phyloP scores from a whole-genome alignment of 2,888 invertebrate species.

The Patella depressa region DNA sequence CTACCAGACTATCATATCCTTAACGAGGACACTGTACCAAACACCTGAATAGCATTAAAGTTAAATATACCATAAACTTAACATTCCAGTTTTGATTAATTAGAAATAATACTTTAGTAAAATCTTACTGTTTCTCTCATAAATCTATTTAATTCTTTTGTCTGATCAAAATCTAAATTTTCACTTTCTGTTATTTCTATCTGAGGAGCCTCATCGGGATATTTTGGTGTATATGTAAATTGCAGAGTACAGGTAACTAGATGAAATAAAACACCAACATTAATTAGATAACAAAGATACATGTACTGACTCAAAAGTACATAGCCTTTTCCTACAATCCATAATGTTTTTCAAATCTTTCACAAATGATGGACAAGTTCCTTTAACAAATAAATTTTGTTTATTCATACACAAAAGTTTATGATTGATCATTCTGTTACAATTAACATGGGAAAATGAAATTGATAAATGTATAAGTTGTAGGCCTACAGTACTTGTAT shows the following conservation, averaged over 20 bases:
- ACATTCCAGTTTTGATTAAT: not conserved
- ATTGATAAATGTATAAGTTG: not conserved
- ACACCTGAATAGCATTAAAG: too few relatives aligned
- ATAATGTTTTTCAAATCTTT: not conserved
- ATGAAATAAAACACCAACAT: slow-evolving; percentile 25
- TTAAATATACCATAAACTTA: too few relatives aligned
- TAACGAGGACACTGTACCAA: too few relatives aligned
- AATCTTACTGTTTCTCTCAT: slow-evolving; percentile 58
- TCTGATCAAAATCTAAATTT: slow-evolving; percentile 77
- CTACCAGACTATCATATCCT: too few relatives aligned
- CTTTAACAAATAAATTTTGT: too few relatives aligned
- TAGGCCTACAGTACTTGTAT: slow-evolving; percentile 34
- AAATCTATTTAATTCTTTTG: slow-evolving; percentile 49
- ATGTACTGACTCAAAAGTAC: not conserved
- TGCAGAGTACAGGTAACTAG: slow-evolving; percentile 80
- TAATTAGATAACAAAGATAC: not conserved
- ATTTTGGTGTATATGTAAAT: slow-evolving; percentile 87
- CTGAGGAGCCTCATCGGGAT: slow-evolving; percentile 88
- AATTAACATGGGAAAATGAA: not conserved
- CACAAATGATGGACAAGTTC: too few relatives aligned
- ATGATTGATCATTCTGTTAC: not conserved
- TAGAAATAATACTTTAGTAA: not conserved
- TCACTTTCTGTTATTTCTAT: slow-evolving; percentile 79
- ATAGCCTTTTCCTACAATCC: not conserved
- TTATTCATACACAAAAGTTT: too few relatives aligned